These are phyloP conservation scores for Felis chaus DNA, from an alignment of 2,113 vertebrate species.

Conservation along the genomic window DNA sequence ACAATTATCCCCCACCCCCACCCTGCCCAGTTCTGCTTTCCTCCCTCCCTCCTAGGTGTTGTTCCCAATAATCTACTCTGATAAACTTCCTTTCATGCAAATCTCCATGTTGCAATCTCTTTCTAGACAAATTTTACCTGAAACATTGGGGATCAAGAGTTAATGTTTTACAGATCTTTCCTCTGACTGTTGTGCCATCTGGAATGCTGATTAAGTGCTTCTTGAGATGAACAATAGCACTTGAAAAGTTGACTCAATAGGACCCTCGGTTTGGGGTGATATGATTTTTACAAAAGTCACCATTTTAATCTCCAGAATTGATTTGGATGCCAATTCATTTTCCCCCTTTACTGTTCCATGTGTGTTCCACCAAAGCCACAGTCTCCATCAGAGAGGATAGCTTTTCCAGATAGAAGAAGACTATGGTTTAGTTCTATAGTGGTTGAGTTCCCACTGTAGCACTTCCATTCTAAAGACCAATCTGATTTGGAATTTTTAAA, in stretches of 20 bases:
- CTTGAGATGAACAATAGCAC: not conserved
- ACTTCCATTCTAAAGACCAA: not conserved
- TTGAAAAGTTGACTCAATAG: not conserved
- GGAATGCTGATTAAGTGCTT: not conserved
- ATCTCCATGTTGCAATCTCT: not conserved
- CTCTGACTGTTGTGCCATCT: not conserved
- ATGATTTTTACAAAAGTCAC: not conserved
- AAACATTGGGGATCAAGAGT: not conserved
- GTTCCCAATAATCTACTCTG: not conserved
- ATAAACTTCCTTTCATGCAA: not conserved
- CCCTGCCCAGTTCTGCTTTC: not conserved
- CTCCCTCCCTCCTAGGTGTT: not conserved
- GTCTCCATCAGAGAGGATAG: not conserved
- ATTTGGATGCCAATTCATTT: not conserved
- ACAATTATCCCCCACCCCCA: not conserved
- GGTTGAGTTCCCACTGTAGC: not conserved
- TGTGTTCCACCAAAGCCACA: not conserved
- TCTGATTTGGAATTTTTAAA: not conserved
- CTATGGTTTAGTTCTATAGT: not conserved
- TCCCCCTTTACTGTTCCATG: not conserved
- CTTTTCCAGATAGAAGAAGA: not conserved
- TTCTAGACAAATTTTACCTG: not conserved
- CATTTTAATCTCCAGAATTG: not conserved
- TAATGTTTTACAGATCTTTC: not conserved
- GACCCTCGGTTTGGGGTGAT: not conserved